These are phyloP conservation scores for Chaunax sp. DNA, from an alignment of 2,797 vertebrate genomes.

Conservation along the genomic window DNA sequence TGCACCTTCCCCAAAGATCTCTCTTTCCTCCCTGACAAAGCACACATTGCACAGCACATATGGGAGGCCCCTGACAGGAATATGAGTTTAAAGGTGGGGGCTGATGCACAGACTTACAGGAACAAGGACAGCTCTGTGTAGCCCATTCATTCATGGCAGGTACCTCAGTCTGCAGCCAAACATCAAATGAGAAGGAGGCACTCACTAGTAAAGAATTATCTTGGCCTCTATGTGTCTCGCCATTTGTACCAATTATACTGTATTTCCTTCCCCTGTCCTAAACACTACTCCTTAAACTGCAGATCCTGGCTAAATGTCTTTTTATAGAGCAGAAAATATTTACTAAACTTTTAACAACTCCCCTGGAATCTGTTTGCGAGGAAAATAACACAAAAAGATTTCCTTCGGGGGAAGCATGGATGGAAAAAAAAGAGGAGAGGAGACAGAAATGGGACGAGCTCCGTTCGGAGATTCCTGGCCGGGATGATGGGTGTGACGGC, in stretches of 20 bases:
- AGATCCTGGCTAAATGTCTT: constrained; percentile 43
- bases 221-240: background rate
- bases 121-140: constrained; percentile 80
- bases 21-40: constrained; percentile 60
- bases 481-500: constrained; percentile 18
- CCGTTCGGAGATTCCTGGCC: constrained; percentile 15
- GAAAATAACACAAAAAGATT: constrained; percentile 44
- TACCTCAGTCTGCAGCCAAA: constrained; percentile 58
- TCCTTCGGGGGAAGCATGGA: constrained; percentile 16
- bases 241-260: constrained; percentile 32
- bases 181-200: constrained; percentile 50
- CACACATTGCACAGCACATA: constrained; percentile 70
- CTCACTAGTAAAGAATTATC: constrained; percentile 38
- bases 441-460: constrained; percentile 13
- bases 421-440: constrained; percentile 39
- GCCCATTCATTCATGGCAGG: constrained; percentile 58
- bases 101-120: constrained; percentile 71
- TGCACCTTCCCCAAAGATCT: constrained; percentile 57
- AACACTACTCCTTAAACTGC: constrained; percentile 22
- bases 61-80: constrained; percentile 78
- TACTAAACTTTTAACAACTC: constrained; percentile 44
- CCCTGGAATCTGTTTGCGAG: constrained; percentile 43
- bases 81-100: constrained; percentile 64
- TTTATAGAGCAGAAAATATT: constrained; percentile 64
- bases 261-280: constrained; percentile 19